Evolutionary conservation across 2,797 vertebrate genomes (phyloP).

Genomic region (Botia almorhae): DNA sequence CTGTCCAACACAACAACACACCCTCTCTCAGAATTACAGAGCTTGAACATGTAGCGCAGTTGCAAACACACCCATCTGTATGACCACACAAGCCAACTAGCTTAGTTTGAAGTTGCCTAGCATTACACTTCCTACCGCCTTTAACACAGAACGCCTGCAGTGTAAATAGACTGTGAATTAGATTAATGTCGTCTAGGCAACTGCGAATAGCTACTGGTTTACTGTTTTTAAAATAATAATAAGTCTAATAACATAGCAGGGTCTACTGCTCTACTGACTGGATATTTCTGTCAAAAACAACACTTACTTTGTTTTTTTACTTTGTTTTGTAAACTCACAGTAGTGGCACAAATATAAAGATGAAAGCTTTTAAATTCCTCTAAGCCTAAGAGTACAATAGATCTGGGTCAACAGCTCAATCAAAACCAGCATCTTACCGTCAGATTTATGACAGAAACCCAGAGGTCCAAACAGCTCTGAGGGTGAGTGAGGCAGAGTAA

Average conservation of each 20-base stretch:
- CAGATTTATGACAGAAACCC: slow-evolving; percentile 16
- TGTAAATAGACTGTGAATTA: slow-evolving; percentile 8
- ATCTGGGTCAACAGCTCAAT: slow-evolving; percentile 25
- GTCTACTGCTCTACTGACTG: neutral
- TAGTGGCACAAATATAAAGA: neutral
- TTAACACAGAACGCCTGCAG: slow-evolving; percentile 26
- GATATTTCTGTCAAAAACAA: slow-evolving; percentile 21
- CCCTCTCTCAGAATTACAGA: slow-evolving; percentile 61
- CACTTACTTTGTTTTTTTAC: slow-evolving; percentile 25
- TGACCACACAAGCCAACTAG: neutral
- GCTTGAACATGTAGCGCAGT: slow-evolving; percentile 51
- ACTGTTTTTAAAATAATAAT: slow-evolving; percentile 42
- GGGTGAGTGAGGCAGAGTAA: slow-evolving; percentile 34
- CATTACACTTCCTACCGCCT: slow-evolving; percentile 8
- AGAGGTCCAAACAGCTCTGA: neutral
- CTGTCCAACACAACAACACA: slow-evolving; percentile 49
- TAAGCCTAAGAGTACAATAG: slow-evolving; percentile 16
- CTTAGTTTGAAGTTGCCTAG: slow-evolving; percentile 27
- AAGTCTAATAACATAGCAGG: neutral
- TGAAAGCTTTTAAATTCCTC: slow-evolving; percentile 14
- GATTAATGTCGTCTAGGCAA: slow-evolving; percentile 31
- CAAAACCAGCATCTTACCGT: slow-evolving; percentile 39
- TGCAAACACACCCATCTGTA: slow-evolving; percentile 51
- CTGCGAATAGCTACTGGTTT: slow-evolving; percentile 9
- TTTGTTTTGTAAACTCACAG: slow-evolving; percentile 16